Conservation (phyloP, 2,888 invertebrate species). For the Noctua janthe region DNA sequence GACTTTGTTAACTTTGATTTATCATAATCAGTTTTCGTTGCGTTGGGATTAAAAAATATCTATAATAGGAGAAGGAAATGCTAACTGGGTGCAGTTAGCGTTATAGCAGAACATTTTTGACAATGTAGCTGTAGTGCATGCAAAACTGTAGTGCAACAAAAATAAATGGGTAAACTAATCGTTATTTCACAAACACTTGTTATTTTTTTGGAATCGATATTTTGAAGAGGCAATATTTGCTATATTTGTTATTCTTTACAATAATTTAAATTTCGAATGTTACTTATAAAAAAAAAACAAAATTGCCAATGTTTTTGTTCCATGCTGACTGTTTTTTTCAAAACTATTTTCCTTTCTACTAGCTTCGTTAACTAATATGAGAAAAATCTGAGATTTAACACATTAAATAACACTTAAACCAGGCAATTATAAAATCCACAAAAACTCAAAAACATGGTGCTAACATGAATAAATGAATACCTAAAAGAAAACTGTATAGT, state of each 20-base stretch:
- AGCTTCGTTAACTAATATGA: background rate
- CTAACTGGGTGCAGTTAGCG: background rate
- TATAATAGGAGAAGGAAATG: background rate
- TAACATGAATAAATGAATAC: constrained; percentile 48
- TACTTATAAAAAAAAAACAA: too few species aligned
- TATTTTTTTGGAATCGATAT: background rate
- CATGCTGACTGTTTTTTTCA: background rate
- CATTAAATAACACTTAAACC: background rate
- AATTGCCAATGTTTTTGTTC: background rate
- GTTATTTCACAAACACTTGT: too few species aligned
- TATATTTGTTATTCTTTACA: too few species aligned
- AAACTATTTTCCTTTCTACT: background rate
- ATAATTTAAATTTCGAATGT: background rate
- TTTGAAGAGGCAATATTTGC: background rate
- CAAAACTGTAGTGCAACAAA: too few species aligned
- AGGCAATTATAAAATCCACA: background rate
- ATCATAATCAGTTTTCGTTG: background rate
- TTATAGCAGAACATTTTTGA: background rate
- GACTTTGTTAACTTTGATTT: background rate
- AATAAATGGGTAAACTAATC: too few species aligned
- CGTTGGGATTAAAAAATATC: background rate
- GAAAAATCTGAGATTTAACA: background rate
- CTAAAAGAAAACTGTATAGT: constrained; percentile 53
- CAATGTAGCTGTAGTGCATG: background rate
- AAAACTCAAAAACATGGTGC: constrained; percentile 18